Conservation (phyloP, 2,113 vertebrate species). For the Catharus bicknelli region DNA sequence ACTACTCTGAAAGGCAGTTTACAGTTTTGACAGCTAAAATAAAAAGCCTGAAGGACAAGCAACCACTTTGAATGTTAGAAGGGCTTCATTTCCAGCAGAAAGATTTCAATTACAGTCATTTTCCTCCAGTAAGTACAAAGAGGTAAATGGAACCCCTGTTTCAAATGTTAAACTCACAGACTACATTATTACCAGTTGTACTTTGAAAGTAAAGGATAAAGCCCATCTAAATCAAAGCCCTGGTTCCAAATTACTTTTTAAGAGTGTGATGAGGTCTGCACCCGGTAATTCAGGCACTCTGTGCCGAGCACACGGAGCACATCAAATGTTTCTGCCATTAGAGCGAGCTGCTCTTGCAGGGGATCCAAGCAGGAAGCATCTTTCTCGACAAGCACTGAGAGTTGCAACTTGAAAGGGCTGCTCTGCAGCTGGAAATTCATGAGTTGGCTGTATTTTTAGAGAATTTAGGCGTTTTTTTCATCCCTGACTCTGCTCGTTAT, state of each 20-base stretch:
- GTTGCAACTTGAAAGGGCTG: neutral
- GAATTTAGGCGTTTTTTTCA: neutral
- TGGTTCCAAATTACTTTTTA: slow-evolving; percentile 34
- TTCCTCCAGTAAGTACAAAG: slow-evolving; percentile 54
- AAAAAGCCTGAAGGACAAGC: slow-evolving; percentile 64
- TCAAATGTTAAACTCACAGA: slow-evolving; percentile 56
- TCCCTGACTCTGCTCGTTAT: neutral
- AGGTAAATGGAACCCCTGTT: slow-evolving; percentile 66
- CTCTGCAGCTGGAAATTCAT: neutral
- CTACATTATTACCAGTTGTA: slow-evolving; percentile 50
- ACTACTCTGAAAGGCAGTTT: slow-evolving; percentile 46
- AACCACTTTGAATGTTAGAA: slow-evolving; percentile 54
- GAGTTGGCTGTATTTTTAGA: neutral
- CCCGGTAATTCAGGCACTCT: slow-evolving; percentile 40
- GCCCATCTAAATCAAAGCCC: slow-evolving; percentile 58
- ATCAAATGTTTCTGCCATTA: neutral
- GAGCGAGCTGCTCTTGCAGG: neutral
- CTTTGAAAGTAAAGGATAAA: slow-evolving; percentile 57
- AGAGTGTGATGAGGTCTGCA: slow-evolving; percentile 40
- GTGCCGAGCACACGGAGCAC: neutral
- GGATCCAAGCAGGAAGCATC: neutral
- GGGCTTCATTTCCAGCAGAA: slow-evolving; percentile 63
- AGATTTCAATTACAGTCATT: slow-evolving; percentile 71
- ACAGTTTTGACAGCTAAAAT: slow-evolving; percentile 66
- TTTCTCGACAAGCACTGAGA: neutral